Evolutionary conservation across 53 echinoderm and acorn worm genomes (phyloP), one percentile per base, ranked within the genome.

Genomic region (Mesocentrotus franciscanus): DNA sequence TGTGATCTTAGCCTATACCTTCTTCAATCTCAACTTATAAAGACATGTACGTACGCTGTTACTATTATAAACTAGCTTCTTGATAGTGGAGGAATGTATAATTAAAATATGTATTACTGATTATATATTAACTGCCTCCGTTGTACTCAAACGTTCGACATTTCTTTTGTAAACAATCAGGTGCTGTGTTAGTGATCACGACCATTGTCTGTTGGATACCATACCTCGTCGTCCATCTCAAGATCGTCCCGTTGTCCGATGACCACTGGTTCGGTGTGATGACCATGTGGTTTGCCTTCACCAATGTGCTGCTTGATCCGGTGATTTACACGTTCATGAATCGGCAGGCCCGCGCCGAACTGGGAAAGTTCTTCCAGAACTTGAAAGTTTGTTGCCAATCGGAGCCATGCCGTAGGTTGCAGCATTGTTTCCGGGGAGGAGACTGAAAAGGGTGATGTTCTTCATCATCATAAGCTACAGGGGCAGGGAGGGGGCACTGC

Each of bases 271-370:
- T 92, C 29, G 92, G 92, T 13, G 92, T 92, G n/a, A 72, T 70
- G 56, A 55, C 92, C 35, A 92, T 92, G 92, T 92, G 92, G 92
- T 68, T 92, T 24, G 92, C 92, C 55, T 92, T 92, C 92, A 74
- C 92, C 74, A 92, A 92, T 36, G 71, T 56, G 29, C 57, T 92
- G 1, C 56, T 92, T n/a, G 92, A 92, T 27, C 92, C 92, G 5
- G n/a, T 75, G 10, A 92, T 92, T 39, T 92, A 92, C 34, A 92
- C 92, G 34, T 92, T 92, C 75, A 92, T 92, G 92, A 74, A 92
- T 57, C 92, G 92, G 29, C 92, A 70, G 39, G 92, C 92, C 11
- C 71, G 92, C 8, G 56, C 92, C 22, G 71, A 92, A 56, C 74
- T 92, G n/a, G 15, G 14, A 66, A 66, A 18, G 29, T 91, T 55